Conservation (phyloP, 2,888 invertebrate species). For the Phrixothrix hirtus region DNA sequence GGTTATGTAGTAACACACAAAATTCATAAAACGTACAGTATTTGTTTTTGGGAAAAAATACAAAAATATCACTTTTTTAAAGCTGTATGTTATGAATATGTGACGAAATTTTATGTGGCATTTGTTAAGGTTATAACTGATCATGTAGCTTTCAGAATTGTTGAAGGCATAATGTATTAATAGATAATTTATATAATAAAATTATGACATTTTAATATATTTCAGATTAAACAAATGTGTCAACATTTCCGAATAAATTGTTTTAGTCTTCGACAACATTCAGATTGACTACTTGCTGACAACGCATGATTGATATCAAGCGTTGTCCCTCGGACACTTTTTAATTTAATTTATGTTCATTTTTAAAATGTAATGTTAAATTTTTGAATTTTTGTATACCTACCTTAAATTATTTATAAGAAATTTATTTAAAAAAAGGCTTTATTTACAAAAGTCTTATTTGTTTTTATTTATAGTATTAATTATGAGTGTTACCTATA, state of each 20-base stretch:
- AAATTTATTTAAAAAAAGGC: conserved; percentile 1
- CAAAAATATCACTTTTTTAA: no score
- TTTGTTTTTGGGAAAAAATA: no score
- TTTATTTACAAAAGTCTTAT: conserved; percentile 8
- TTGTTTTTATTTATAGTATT: conserved; percentile 17
- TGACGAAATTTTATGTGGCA: background rate
- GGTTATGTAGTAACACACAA: no score
- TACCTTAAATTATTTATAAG: background rate
- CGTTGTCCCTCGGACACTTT: conserved; percentile 53
- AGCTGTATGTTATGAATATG: no score
- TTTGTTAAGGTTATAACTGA: no score
- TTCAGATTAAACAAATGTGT: conserved; percentile 95
- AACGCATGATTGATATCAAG: conserved; percentile 52
- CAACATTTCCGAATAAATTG: conserved; percentile 88
- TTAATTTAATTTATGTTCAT: conserved; percentile 1
- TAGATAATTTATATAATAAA: no score
- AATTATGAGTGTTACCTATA: conserved; percentile 7
- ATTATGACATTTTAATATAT: background rate
- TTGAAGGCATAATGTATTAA: no score
- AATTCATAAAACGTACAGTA: no score
- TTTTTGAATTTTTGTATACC: background rate
- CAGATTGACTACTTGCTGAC: conserved; percentile 56
- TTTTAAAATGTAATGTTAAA: conserved; percentile 10
- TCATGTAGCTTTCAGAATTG: no score
- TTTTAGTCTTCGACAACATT: conserved; percentile 63